Conservation (phyloP, 1,140 invertebrate species). For the Sinonovacula constricta region DNA sequence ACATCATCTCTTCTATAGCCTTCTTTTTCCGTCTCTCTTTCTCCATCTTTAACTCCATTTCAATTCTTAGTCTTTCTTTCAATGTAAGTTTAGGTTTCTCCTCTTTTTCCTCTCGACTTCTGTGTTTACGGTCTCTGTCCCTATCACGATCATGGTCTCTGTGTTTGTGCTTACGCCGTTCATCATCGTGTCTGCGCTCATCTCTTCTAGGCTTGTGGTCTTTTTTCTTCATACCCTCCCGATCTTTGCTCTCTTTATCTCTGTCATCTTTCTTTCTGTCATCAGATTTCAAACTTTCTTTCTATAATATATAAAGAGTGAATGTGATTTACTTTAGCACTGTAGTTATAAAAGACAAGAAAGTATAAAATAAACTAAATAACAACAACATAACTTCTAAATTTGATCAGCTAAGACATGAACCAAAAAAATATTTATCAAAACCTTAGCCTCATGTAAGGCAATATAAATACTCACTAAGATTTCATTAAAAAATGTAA, state of each 20-base stretch:
- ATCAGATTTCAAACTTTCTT: slow-evolving; percentile 57
- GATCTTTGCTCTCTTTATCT: slow-evolving; percentile 57
- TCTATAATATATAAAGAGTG: too few relatives aligned
- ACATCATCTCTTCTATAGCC: slow-evolving; percentile 44
- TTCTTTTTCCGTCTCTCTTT: slow-evolving; percentile 42
- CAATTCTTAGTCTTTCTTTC: slow-evolving; percentile 38
- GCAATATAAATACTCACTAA: too few relatives aligned
- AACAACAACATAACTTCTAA: too few relatives aligned
- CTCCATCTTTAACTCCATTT: slow-evolving; percentile 43
- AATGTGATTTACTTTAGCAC: too few relatives aligned
- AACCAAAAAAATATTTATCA: too few relatives aligned
- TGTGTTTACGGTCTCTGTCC: slow-evolving; percentile 10
- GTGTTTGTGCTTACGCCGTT: slow-evolving; percentile 33
- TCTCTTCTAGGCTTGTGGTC: slow-evolving; percentile 41
- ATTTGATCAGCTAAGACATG: too few relatives aligned
- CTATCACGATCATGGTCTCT: slow-evolving; percentile 36
- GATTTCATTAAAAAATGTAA: too few relatives aligned
- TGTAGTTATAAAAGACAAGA: too few relatives aligned
- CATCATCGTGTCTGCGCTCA: slow-evolving; percentile 19
- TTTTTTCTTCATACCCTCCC: slow-evolving; percentile 29
- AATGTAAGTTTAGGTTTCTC: slow-evolving; percentile 41
- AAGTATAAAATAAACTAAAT: too few relatives aligned
- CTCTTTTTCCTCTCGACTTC: slow-evolving; percentile 16
- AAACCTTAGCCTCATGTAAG: too few relatives aligned
- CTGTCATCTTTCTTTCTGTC: slow-evolving; percentile 74